A percentile compares a stretch with the other conserved stretches of the same genome.
Conservation (phyloP, 2,797 vertebrate species). For the Tragelaphus eurycerus region DNA sequence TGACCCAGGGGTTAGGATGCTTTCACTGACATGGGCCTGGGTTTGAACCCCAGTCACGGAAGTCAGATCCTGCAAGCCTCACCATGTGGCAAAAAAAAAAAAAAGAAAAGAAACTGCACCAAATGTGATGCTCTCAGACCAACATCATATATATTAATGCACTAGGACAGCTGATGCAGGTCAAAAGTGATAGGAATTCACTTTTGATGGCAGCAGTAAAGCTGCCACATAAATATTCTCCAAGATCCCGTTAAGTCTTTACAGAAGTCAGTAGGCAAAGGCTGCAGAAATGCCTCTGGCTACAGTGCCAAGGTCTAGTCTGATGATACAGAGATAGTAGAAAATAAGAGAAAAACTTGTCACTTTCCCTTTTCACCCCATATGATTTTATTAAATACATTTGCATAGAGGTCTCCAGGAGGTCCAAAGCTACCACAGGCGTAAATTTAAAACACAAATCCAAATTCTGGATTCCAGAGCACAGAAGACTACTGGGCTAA, state of each 20-base stretch:
- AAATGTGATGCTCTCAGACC: background rate
- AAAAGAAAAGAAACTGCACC: background rate
- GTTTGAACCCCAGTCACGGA: background rate
- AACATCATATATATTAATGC: background rate
- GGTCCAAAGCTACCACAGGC: background rate
- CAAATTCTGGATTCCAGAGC: background rate
- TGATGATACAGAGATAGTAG: background rate
- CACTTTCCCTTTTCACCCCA: background rate
- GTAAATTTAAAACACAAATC: background rate
- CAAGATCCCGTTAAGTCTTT: background rate
- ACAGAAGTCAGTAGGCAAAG: background rate
- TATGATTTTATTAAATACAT: background rate
- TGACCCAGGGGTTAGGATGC: background rate
- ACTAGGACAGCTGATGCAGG: background rate
- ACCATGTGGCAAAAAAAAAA: background rate
- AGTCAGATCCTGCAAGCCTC: background rate
- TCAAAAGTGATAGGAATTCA: background rate
- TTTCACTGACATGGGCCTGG: background rate
- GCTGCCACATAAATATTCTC: background rate
- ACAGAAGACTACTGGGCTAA: background rate
- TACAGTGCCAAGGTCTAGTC: background rate
- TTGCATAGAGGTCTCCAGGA: background rate
- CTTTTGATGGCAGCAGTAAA: background rate
- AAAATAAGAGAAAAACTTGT: background rate
- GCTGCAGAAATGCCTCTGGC: background rate